Evolutionary conservation across 1,140 invertebrate genomes (phyloP).

Genomic region (Drosophila nigrodunni): DNA sequence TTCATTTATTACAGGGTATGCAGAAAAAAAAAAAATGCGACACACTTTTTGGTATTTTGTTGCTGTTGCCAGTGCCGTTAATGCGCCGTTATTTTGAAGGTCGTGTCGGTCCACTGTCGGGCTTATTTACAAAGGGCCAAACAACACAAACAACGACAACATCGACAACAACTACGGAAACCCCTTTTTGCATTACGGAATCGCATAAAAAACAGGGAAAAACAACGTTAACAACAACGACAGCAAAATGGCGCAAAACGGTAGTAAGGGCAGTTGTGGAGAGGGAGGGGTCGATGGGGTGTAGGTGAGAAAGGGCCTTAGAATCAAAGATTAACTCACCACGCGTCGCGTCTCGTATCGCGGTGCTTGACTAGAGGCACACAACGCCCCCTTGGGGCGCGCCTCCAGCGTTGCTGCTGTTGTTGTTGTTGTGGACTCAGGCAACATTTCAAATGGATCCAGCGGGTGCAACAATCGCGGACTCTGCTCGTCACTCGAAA

Average conservation of each 20-base stretch:
- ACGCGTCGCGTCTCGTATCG: conserved; percentile 75
- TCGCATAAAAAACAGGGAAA: conserved; percentile 53
- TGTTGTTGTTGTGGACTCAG: conserved; percentile 31
- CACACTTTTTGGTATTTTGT: conserved; percentile 37
- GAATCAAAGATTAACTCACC: conserved; percentile 70
- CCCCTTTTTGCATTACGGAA: conserved; percentile 73
- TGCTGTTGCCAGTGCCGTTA: conserved; percentile 40
- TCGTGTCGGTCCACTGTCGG: conserved; percentile 54
- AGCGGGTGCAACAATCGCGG: conserved; percentile 42
- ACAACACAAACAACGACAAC: conserved; percentile 25
- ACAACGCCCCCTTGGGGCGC: conserved; percentile 13
- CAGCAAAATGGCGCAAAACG: conserved; percentile 25
- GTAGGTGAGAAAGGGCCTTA: not conserved
- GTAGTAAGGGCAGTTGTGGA: not conserved
- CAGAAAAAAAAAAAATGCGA: conserved; percentile 24
- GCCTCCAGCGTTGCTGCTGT: conserved; percentile 19
- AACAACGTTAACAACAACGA: conserved; percentile 27
- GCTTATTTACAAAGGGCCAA: conserved; percentile 31
- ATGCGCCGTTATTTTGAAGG: conserved; percentile 77
- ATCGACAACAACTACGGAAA: conserved; percentile 50
- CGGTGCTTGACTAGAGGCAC: conserved; percentile 28
- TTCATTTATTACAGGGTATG: conserved; percentile 24
- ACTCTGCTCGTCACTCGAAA: conserved; percentile 51
- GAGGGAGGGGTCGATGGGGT: not conserved
- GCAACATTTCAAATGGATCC: conserved; percentile 63